Evolutionary conservation across 2,797 vertebrate genomes (phyloP).

Genomic region (Argya squamiceps): DNA sequence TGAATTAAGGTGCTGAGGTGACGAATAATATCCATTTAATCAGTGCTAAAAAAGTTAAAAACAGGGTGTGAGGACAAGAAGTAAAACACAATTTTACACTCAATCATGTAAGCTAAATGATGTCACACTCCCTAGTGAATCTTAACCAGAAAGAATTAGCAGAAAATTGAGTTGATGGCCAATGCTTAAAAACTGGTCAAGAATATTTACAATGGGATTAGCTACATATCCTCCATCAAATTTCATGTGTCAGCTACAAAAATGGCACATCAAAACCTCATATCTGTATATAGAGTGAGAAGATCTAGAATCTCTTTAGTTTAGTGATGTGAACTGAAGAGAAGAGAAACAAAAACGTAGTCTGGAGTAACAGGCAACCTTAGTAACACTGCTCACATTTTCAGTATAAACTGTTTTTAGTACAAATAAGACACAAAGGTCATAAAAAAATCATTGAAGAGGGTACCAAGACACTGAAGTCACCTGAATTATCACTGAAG

Average conservation of each 20-base stretch:
- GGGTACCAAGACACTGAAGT: not conserved
- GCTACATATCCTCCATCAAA: not conserved
- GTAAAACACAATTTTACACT: not conserved
- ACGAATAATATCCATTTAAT: not conserved
- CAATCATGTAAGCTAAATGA: not conserved
- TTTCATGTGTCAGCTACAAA: not conserved
- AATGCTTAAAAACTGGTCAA: not conserved
- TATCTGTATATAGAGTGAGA: not conserved
- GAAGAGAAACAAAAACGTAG: not conserved
- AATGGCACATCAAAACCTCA: not conserved
- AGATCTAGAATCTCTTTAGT: not conserved
- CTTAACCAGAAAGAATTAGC: not conserved
- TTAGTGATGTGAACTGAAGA: not conserved
- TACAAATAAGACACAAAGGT: not conserved
- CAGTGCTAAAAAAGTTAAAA: not conserved
- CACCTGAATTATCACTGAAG: too few relatives aligned
- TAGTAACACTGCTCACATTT: not conserved
- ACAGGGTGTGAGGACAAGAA: not conserved
- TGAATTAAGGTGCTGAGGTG: not conserved
- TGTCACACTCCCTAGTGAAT: not conserved
- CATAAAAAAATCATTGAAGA: not conserved
- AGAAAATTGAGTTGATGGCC: not conserved
- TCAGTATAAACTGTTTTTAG: not conserved
- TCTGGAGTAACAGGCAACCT: not conserved
- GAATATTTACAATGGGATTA: not conserved